Percentiles rank a stretch among this genome's conserved stretches.
phyloP scores from a whole-genome alignment of 2,113 vertebrate genomes.

The Percina caprodes region DNA sequence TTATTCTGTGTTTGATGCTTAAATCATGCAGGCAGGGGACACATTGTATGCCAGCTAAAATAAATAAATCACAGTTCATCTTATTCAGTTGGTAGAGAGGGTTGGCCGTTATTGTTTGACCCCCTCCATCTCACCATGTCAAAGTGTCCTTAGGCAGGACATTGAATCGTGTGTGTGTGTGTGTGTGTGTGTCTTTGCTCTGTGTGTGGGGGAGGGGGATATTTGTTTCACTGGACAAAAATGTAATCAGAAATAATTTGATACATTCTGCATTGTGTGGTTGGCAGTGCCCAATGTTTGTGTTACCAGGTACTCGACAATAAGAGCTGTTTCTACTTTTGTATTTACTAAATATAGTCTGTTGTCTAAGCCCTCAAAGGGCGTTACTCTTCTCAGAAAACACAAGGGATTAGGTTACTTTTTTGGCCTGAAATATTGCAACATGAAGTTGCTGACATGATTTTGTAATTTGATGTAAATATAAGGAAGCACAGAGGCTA shows the following conservation, averaged over 20 bases:
- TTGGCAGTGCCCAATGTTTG: background rate
- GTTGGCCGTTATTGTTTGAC: background rate
- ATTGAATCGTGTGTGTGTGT: background rate
- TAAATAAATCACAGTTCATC: background rate
- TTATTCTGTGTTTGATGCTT: background rate
- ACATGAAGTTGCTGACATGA: constrained; percentile 37
- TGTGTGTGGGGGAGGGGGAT: too few relatives aligned
- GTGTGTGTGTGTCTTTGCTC: too few relatives aligned
- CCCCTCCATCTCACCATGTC: background rate
- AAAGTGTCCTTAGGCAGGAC: background rate
- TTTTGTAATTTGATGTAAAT: constrained; percentile 60
- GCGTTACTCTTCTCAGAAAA: background rate
- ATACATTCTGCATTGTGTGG: background rate
- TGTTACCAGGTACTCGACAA: constrained; percentile 1
- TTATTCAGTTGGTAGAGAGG: background rate
- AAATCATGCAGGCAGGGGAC: background rate
- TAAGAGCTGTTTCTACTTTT: background rate
- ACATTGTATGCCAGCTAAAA: background rate
- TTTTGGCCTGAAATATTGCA: constrained; percentile 35
- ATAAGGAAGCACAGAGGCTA: constrained; percentile 45
- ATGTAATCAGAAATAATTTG: background rate
- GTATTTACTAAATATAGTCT: constrained; percentile 3
- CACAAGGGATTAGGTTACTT: background rate
- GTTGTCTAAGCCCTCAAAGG: background rate
- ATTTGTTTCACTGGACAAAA: background rate